Base-by-base conservation (phyloP, 2,797 vertebrate species). In the Melanotaenia pygmaea region DNA sequence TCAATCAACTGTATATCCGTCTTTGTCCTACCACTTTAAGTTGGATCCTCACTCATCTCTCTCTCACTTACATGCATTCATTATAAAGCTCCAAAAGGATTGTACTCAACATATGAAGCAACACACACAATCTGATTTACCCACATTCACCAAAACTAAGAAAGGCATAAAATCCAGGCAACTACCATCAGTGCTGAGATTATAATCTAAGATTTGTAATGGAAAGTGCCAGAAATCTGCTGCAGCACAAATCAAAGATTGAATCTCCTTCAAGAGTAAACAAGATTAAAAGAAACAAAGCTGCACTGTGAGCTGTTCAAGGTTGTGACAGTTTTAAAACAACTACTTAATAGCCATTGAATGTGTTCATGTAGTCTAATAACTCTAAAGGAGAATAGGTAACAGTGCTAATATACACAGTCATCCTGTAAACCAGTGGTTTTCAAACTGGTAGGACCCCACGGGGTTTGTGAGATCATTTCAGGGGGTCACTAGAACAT, bases 51-150 rank as follows among this genome's bases (percentile, higher is more conserved):
- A 50, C 18, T 50, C 40, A 72, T 83, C 58, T 37, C 34, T 4
- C 13, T 35, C 37, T 26, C 57, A 63, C 35, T 77, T 59, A 40
- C 67, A 59, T 68, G 75, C 74, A 12, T 38, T 76, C 65, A 58
- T 53, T 38, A 30, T 10, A 57, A 68, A 68, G 67, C 50, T 79
- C 70, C 54, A 38, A 1, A 63, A 70, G 80, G 68, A 8, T 38
- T 72, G 65, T 30, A 34, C 56, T 45, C 14, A 54, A 75, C 40
- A 78, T 1, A 64, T 70, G 64, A 61, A 56, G 72, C 66, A 67
- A 70, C 22, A 13, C 38, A 26, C 64, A 43, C 53, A 72, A 81
- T 87, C 82, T 67, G 80, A 80, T 86, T 70, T 34, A 32, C 75
- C 73, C 65, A 72, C 56, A 82, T 76, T 79, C 62, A 63, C n/a